Conservation (phyloP, 2,888 invertebrate species). For the Brachypterus glaber region DNA sequence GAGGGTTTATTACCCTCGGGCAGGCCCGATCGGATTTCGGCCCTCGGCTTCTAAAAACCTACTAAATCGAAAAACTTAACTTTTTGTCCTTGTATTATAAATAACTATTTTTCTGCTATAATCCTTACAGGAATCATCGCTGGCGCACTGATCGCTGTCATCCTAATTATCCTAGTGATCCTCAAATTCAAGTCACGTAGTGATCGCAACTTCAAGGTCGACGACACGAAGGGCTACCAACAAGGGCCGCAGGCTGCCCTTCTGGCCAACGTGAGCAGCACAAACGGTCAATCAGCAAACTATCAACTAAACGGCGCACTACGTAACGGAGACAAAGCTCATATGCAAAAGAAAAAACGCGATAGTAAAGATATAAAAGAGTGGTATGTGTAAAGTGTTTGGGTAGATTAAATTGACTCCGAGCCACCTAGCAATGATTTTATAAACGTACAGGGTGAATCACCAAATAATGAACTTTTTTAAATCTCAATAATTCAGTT, state of each 20-base stretch:
- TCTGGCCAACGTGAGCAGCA: conserved; percentile 49
- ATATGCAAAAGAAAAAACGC: conserved; percentile 50
- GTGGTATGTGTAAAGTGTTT: conserved; percentile 76
- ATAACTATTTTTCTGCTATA: too few relatives aligned
- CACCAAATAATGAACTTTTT: conserved; percentile 16
- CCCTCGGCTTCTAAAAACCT: too few relatives aligned
- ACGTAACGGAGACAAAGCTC: conserved; percentile 42
- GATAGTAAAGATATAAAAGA: conserved; percentile 87
- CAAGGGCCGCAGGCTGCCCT: conserved; percentile 74
- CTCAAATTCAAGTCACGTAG: conserved; percentile 79
- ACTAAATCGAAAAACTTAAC: too few relatives aligned
- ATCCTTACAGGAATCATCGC: conserved; percentile 57
- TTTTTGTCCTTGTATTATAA: too few relatives aligned
- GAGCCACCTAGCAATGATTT: conserved; percentile 18
- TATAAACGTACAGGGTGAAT: neutral
- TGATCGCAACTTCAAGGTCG: conserved; percentile 88
- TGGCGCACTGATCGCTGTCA: conserved; percentile 81
- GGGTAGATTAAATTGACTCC: conserved; percentile 19
- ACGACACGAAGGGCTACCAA: conserved; percentile 63
- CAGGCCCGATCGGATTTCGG: too few relatives aligned
- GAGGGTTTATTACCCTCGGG: too few relatives aligned
- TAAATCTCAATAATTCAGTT: too few relatives aligned
- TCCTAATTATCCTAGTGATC: conserved; percentile 81
- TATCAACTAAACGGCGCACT: conserved; percentile 45
- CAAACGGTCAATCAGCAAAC: conserved; percentile 42